A percentile compares a stretch with the other conserved stretches of the same genome.
phyloP scores from a whole-genome alignment of 2,888 invertebrate species.

The Thereva unica region DNA sequence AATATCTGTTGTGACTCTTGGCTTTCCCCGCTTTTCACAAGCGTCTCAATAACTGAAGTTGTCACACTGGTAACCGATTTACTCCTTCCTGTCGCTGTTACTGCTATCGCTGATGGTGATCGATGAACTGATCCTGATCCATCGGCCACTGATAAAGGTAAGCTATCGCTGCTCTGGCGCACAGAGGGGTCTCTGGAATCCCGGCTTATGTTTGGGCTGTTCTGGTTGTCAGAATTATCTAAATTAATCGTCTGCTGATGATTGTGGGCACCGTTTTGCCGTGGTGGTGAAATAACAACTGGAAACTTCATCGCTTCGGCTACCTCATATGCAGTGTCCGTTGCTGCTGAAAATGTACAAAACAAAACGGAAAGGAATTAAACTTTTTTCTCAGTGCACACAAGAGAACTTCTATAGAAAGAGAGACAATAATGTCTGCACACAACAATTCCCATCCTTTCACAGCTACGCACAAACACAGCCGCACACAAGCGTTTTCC shows the following conservation, averaged over 20 bases:
- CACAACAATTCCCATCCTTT: background rate
- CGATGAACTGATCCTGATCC: constrained; percentile 30
- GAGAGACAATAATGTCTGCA: constrained; percentile 16
- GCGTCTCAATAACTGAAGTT: constrained; percentile 36
- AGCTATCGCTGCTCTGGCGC: constrained; percentile 38
- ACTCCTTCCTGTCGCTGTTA: constrained; percentile 38
- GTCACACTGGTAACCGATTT: constrained; percentile 15
- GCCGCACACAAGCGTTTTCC: too few species aligned
- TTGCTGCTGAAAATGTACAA: constrained; percentile 37
- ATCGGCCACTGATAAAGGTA: constrained; percentile 24
- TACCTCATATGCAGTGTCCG: constrained; percentile 42
- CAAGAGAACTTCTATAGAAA: constrained; percentile 1
- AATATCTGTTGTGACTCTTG: constrained; percentile 5
- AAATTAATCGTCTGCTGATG: constrained; percentile 40
- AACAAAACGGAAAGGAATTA: constrained; percentile 28
- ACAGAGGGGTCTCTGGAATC: constrained; percentile 33
- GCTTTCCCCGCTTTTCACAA: constrained; percentile 24
- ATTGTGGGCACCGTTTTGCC: constrained; percentile 39
- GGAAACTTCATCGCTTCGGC: constrained; percentile 44
- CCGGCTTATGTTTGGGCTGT: constrained; percentile 25
- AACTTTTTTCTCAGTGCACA: background rate
- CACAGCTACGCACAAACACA: too few species aligned
- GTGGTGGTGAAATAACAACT: constrained; percentile 43
- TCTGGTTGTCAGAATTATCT: constrained; percentile 11
- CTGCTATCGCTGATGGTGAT: constrained; percentile 41